Base-by-base conservation (phyloP, 2,797 vertebrate species). In the Nyctibius grandis region DNA sequence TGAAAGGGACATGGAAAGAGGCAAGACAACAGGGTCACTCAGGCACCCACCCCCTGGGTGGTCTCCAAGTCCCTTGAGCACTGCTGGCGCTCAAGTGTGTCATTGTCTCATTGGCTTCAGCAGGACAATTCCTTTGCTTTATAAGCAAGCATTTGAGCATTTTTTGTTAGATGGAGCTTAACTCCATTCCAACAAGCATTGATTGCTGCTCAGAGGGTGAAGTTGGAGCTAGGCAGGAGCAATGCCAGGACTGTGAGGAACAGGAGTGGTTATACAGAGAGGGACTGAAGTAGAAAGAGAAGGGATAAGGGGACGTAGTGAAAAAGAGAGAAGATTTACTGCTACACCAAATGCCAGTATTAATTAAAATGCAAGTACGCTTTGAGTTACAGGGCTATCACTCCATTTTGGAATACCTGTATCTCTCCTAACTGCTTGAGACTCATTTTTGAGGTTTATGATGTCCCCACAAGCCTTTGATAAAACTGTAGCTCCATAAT, bases 151-250 rank as follows among this genome's bases (percentile, higher is more conserved):
- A 26, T 42, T 40, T 2, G 4, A 36, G 9, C 9, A 54, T 74
- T 85, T 85, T n/a, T 73, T 61, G 45, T 57, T 28, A 38, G 42
- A 5, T 25, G 34, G 54, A 73, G 7, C 3, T 48, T 75, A 61
- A 31, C 26, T 70, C 47, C 5, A 0, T 29, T 38, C 48, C 2
- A 1, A 20, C 1, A 4, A 2, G 5, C 2, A 0, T 3, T 13
- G 18, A 23, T 48, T 7, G 23, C 8, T 91, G 11, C 29, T 45
- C 65, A 70, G 60, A 42, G 6, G 20, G 6, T 34, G 5, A 10
- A 44, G 36, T 31, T 6, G 2, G 21, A 85, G 28, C 4, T 47
- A 57, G 18, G 20, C 1, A 9, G 9, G 23, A 69, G 7, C n/a
- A 88, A 3, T 29, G 65, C 5, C 60, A 64, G 31, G 18, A 33